phyloP scores from a whole-genome alignment of 2,113 vertebrate genomes.

The rabbit (Oryctolagus cuniculus) region DNA sequence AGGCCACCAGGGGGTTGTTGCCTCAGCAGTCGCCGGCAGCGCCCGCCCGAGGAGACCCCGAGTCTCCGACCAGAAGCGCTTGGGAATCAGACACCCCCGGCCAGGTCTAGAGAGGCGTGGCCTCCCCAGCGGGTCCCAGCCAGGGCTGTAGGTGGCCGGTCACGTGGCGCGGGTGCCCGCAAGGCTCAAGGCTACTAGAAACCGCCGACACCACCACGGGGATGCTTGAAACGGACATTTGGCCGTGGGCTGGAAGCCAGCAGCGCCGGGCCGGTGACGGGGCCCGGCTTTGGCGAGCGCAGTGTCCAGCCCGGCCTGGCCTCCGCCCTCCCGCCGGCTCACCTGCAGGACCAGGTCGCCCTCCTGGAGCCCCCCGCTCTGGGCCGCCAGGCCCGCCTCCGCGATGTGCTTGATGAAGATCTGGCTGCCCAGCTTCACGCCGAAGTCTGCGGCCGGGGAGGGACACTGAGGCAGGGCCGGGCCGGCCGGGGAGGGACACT shows the following conservation, averaged over 20 bases:
- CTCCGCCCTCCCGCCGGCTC: neutral
- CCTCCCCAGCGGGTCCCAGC: too few species aligned
- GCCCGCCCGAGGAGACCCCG: neutral
- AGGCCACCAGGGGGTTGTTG: neutral
- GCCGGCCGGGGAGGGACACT: neutral
- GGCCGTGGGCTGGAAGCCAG: neutral
- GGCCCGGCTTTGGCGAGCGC: neutral
- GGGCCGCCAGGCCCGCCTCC: conserved; percentile 92
- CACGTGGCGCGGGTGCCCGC: neutral
- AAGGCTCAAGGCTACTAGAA: neutral
- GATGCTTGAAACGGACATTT: neutral
- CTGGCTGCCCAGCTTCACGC: conserved; percentile 97
- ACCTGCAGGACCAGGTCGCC: conserved; percentile 99
- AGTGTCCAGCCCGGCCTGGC: accelerated
- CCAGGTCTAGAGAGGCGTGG: neutral
- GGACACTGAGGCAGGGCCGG: conserved; percentile 34
- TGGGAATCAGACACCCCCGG: neutral
- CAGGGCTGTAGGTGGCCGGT: neutral
- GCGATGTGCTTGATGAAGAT: conserved; percentile 99
- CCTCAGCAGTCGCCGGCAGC: neutral
- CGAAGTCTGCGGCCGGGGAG: conserved; percentile 91
- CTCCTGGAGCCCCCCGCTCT: conserved; percentile 92
- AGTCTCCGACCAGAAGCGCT: neutral
- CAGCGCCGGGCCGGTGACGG: too few species aligned
- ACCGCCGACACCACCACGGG: neutral